These are phyloP conservation scores for Tiphia femorata DNA, from an alignment of 2,888 invertebrate genomes.

Conservation along the genomic window DNA sequence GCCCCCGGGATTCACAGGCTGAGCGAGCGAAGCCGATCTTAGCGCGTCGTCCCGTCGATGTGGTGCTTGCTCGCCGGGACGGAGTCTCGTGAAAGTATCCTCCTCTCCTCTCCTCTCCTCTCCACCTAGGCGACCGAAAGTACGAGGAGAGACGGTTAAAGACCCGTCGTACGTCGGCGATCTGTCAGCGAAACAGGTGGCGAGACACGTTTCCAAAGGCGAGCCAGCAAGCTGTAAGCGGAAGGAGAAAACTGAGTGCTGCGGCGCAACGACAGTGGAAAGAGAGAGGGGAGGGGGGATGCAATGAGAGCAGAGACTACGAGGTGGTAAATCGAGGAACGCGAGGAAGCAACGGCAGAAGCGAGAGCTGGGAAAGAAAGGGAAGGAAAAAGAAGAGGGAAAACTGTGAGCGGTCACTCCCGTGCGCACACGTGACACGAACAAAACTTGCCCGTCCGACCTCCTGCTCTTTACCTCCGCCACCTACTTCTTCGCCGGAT, in stretches of 20 bases:
- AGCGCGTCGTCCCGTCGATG: background rate
- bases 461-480: no score
- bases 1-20: no score
- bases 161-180: conserved; percentile 8
- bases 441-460: conserved; percentile 17
- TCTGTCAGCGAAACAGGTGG: conserved; percentile 38
- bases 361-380: conserved; percentile 1
- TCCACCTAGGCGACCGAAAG: no score
- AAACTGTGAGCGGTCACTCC: background rate
- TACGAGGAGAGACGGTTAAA: no score
- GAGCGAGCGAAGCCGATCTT: background rate
- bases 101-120: no score
- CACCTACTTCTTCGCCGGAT: no score
- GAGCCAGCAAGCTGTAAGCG: conserved; percentile 3
- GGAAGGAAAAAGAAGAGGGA: conserved; percentile 1
- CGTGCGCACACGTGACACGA: conserved; percentile 30
- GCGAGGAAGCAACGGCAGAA: conserved; percentile 6
- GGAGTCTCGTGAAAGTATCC: conserved; percentile 34
- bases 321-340: conserved; percentile 6
- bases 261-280: background rate
- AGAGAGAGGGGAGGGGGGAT: conserved; percentile 7
- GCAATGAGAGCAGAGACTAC: conserved; percentile 12
- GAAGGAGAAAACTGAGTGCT: background rate
- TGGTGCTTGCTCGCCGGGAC: conserved; percentile 8
- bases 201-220: conserved; percentile 25